A percentile compares a stretch with the other conserved stretches of the same genome.
phyloP scores from a whole-genome alignment of 2,113 vertebrate genomes.

The Stegostoma tigrinum region DNA sequence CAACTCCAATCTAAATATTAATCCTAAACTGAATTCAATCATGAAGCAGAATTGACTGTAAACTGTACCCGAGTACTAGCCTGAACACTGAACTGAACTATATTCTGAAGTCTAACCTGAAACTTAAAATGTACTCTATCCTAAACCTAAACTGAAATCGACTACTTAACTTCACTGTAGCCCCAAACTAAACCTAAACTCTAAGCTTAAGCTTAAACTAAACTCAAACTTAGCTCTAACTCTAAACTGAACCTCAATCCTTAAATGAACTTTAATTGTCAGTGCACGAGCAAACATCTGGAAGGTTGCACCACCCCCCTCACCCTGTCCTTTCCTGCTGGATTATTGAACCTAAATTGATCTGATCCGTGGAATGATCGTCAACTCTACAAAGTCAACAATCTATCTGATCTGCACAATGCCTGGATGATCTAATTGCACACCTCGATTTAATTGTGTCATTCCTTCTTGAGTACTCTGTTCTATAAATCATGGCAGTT shows the following conservation, averaged over 20 bases:
- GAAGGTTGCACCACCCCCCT: background rate
- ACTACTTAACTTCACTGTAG: background rate
- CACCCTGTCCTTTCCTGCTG: too few relatives aligned
- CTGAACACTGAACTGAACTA: background rate
- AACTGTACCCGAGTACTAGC: background rate
- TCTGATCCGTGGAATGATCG: background rate
- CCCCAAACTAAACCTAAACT: background rate
- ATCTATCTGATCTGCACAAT: background rate
- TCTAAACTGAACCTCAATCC: background rate
- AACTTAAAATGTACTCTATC: background rate
- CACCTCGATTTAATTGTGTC: background rate
- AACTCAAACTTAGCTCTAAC: background rate
- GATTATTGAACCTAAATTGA: background rate
- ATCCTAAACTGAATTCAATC: background rate
- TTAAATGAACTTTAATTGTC: background rate
- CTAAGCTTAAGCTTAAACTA: background rate
- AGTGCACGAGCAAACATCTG: background rate
- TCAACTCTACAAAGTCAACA: background rate
- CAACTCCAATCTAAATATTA: background rate
- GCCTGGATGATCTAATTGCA: background rate
- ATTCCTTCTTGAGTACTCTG: background rate
- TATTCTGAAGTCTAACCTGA: background rate
- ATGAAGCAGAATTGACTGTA: background rate
- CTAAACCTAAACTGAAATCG: background rate
- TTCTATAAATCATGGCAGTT: background rate